Evolutionary conservation across 2,888 invertebrate species (phyloP).

Genomic region (Agrotis ipsilon): DNA sequence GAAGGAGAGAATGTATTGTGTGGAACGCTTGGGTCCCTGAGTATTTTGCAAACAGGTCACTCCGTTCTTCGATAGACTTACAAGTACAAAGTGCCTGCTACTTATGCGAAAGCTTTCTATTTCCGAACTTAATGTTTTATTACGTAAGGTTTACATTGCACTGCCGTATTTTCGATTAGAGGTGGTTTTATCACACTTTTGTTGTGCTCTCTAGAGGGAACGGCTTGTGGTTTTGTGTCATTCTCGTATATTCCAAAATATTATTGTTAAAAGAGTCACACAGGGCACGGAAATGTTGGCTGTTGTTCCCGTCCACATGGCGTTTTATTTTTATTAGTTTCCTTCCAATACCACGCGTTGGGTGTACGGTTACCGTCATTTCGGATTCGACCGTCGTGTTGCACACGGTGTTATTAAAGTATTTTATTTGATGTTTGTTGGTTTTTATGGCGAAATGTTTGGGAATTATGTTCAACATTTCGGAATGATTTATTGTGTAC

Average conservation of each 20-base stretch:
- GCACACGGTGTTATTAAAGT: conserved; percentile 55
- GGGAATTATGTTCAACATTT: conserved; percentile 3
- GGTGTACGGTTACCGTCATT: conserved; percentile 51
- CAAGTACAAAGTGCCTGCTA: conserved; percentile 42
- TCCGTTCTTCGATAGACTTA: conserved; percentile 49
- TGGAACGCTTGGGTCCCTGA: conserved; percentile 40
- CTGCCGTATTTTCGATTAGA: not conserved
- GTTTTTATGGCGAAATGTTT: conserved; percentile 33
- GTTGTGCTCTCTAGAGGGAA: not conserved
- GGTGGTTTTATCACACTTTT: conserved; percentile 25
- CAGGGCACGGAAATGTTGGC: conserved; percentile 38
- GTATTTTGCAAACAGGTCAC: conserved; percentile 55
- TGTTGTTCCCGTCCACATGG: conserved; percentile 70
- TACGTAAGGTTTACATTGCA: conserved; percentile 30
- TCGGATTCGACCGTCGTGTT: conserved; percentile 56
- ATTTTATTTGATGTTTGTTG: conserved; percentile 53
- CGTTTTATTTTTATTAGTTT: conserved; percentile 76
- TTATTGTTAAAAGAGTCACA: conserved; percentile 49
- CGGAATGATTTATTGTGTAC: conserved; percentile 4
- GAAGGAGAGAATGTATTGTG: conserved; percentile 45
- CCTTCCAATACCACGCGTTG: conserved; percentile 58
- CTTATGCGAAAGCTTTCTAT: conserved; percentile 37
- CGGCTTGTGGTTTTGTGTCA: conserved; percentile 17
- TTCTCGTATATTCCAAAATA: conserved; percentile 47
- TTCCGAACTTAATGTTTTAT: conserved; percentile 21